Conservation (phyloP, 2,888 invertebrate genomes). For the Dryadula phaetusa region DNA sequence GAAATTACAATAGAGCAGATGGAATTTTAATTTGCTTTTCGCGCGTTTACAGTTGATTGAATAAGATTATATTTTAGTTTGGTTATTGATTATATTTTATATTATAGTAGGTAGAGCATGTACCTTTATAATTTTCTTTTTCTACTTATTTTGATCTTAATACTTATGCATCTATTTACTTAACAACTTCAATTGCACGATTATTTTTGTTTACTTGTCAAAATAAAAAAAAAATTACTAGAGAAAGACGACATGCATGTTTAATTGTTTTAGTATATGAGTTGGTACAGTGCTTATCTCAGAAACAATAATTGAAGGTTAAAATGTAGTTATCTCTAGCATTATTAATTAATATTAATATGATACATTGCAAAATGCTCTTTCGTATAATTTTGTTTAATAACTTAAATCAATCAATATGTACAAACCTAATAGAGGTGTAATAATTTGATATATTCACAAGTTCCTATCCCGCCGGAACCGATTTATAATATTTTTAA, state of each 20-base stretch:
- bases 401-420: not conserved
- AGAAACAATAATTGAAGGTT: constrained; percentile 11
- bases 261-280: not conserved
- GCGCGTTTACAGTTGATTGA: no score
- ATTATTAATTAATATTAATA: constrained; percentile 13
- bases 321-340: constrained; percentile 10
- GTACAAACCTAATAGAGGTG: no score
- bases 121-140: no score
- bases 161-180: not conserved
- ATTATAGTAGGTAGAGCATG: no score
- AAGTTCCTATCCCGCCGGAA: no score
- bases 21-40: no score
- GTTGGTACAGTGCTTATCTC: not conserved
- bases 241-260: not conserved
- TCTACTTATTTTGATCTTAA: no score
- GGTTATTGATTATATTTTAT: no score
- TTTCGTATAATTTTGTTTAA: not conserved
- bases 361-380: not conserved
- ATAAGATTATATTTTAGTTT: no score
- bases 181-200: not conserved
- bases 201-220: not conserved
- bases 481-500: no score
- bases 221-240: not conserved
- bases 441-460: no score
- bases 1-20: no score